Conservation (phyloP, 2,888 invertebrate species). For the Fragum sueziense region DNA sequence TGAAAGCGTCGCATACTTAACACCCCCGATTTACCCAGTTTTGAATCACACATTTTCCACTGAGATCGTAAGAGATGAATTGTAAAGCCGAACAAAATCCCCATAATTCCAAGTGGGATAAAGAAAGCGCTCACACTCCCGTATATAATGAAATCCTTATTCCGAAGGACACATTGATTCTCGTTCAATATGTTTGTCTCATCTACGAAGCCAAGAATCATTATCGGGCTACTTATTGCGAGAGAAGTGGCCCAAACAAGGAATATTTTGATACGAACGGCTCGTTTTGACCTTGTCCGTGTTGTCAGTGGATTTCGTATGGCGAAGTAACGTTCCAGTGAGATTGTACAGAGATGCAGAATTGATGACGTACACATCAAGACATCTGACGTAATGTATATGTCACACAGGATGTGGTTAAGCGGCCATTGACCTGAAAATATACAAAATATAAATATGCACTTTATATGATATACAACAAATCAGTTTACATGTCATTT, state of each 20-base stretch:
- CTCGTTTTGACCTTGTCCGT: slow-evolving; percentile 77
- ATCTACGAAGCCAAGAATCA: slow-evolving; percentile 84
- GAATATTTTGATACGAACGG: slow-evolving; percentile 89
- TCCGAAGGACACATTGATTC: slow-evolving; percentile 84
- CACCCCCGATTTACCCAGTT: slow-evolving; percentile 56
- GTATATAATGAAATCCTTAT: slow-evolving; percentile 87
- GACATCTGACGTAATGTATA: slow-evolving; percentile 85
- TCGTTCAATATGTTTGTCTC: slow-evolving; percentile 86
- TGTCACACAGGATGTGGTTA: slow-evolving; percentile 83
- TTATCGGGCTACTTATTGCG: slow-evolving; percentile 83
- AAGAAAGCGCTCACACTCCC: slow-evolving; percentile 98
- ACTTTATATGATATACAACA: too few species aligned
- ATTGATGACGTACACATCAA: slow-evolving; percentile 85
- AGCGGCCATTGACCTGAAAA: slow-evolving; percentile 94
- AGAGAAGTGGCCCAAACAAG: slow-evolving; percentile 95
- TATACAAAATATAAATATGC: slow-evolving; percentile 21
- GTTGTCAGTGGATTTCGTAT: slow-evolving; percentile 92
- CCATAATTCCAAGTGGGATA: slow-evolving; percentile 96
- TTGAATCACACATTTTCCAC: slow-evolving; percentile 76
- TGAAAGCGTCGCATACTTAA: slow-evolving; percentile 71
- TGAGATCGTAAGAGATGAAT: slow-evolving; percentile 93
- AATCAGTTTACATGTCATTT: too few species aligned
- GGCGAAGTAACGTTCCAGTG: slow-evolving; percentile 90
- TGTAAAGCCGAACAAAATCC: slow-evolving; percentile 95
- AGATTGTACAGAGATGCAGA: slow-evolving; percentile 85